These are phyloP conservation scores for Psophia crepitans DNA, from an alignment of 2,113 vertebrate genomes.

Conservation along the genomic window DNA sequence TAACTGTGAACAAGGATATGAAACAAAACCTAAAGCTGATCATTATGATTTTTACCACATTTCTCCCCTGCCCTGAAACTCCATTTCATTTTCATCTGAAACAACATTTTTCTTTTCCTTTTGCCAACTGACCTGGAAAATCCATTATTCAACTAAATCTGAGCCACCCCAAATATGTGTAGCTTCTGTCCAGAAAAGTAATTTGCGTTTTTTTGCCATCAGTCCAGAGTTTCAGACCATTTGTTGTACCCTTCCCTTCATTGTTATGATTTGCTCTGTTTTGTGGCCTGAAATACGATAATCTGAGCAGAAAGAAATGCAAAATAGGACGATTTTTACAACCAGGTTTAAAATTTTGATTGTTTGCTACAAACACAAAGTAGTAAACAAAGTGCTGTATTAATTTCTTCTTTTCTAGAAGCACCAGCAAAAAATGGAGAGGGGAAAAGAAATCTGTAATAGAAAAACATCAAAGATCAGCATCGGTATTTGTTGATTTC, in stretches of 20 bases:
- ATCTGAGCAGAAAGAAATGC: background rate
- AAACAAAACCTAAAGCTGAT: background rate
- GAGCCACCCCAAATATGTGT: background rate
- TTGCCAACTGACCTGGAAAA: conserved; percentile 23
- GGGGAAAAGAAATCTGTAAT: background rate
- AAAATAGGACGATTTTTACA: background rate
- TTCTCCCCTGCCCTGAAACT: background rate
- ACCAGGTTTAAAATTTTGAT: background rate
- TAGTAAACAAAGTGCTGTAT: background rate
- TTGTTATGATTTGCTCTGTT: background rate
- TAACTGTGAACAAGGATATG: background rate
- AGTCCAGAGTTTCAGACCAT: background rate
- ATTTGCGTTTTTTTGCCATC: background rate
- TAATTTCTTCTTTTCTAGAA: background rate
- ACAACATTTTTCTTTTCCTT: conserved; percentile 1
- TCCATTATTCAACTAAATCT: background rate
- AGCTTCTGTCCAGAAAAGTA: background rate
- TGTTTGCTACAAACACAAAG: background rate
- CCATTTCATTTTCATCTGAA: conserved; percentile 10
- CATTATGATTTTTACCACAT: background rate
- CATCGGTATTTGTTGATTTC: background rate
- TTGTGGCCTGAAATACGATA: background rate
- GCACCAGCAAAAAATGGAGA: background rate
- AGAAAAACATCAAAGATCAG: background rate
- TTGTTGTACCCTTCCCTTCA: background rate